Evolutionary conservation across 2,888 invertebrate species (phyloP).

Genomic region (Drosophila fungiperda): DNA sequence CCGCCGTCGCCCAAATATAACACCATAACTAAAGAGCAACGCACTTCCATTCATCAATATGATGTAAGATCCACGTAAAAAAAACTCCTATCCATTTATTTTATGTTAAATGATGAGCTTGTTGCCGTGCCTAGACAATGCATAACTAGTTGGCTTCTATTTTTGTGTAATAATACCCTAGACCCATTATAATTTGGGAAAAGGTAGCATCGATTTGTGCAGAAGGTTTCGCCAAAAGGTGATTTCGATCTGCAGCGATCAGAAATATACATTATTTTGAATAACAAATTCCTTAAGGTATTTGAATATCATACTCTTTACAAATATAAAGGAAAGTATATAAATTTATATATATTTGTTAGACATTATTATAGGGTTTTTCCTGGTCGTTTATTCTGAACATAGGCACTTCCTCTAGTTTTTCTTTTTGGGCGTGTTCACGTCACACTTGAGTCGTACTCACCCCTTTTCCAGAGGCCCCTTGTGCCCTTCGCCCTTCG

Average conservation of each 20-base stretch:
- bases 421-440: slow-evolving; percentile 46
- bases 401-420: slow-evolving; percentile 2
- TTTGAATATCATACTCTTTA: not conserved
- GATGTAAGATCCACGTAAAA: slow-evolving; percentile 83
- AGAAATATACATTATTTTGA: not conserved
- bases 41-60: slow-evolving; percentile 84
- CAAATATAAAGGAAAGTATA: not conserved
- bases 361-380: not conserved
- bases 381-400: not conserved
- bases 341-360: not conserved
- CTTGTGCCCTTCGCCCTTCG: slow-evolving; percentile 1
- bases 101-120: slow-evolving; percentile 48
- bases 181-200: not conserved
- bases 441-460: slow-evolving; percentile 66
- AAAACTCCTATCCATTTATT: slow-evolving; percentile 17
- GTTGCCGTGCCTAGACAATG: slow-evolving; percentile 54
- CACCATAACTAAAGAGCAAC: slow-evolving; percentile 83
- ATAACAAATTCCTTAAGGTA: not conserved
- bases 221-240: not conserved
- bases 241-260: not conserved
- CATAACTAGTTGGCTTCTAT: slow-evolving; percentile 24
- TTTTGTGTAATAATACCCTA: slow-evolving; percentile 6
- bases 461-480: not conserved
- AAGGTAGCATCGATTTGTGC: not conserved
- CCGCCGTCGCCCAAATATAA: slow-evolving; percentile 84